Conservation (phyloP, 2,888 invertebrate genomes). For the Xestia c-nigrum region DNA sequence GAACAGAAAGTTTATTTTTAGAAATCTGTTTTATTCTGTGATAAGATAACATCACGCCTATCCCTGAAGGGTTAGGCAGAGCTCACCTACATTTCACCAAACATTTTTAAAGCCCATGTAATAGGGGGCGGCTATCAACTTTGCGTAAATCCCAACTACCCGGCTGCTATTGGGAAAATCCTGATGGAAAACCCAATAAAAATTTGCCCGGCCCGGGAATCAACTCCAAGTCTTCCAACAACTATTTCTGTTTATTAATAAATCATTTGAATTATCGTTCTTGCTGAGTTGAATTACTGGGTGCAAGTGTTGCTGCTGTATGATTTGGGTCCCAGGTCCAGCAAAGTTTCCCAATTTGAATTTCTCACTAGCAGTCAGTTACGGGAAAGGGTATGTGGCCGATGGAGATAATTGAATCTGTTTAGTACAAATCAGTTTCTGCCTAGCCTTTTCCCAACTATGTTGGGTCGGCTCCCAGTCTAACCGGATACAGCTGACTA, state of each 20-base stretch:
- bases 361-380: not conserved
- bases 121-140: too few relatives aligned
- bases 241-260: not conserved
- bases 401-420: not conserved
- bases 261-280: too few relatives aligned
- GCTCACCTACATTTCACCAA: too few relatives aligned
- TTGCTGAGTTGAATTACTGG: not conserved
- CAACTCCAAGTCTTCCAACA: not conserved
- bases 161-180: too few relatives aligned
- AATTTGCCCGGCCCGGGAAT: not conserved
- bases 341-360: not conserved
- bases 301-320: not conserved
- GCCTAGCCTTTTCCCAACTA: too few relatives aligned
- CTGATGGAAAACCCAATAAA: too few relatives aligned
- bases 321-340: not conserved
- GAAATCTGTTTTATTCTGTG: not conserved
- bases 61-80: not conserved
- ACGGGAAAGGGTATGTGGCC: not conserved
- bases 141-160: too few relatives aligned
- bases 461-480: too few relatives aligned
- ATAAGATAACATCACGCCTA: not conserved
- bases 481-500: too few relatives aligned
- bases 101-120: too few relatives aligned
- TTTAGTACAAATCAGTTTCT: not conserved
- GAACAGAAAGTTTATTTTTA: not conserved